Conservation (phyloP, 2,888 invertebrate genomes). For the Torymus tubicola region DNA sequence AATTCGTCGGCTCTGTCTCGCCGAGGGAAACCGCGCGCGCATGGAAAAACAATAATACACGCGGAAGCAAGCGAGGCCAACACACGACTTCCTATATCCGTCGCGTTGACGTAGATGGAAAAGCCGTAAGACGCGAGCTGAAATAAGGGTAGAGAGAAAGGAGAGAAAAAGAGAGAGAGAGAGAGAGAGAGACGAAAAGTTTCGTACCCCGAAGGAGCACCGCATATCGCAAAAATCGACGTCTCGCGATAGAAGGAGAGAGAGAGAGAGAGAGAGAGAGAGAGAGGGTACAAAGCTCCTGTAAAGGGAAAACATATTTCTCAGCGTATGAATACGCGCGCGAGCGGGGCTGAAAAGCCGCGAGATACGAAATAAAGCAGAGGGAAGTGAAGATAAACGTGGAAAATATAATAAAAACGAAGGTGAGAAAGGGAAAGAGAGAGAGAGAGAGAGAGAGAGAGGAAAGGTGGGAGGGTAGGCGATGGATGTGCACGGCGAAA, state of each 20-base stretch:
- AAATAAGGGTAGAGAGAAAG: constrained; percentile 1
- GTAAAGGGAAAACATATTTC: constrained; percentile 38
- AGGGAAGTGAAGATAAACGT: constrained; percentile 43
- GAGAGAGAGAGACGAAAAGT: neutral
- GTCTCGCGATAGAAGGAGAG: neutral
- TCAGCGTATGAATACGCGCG: neutral
- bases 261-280: constrained; percentile 8
- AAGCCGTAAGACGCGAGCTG: constrained; percentile 17
- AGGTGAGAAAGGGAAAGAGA: neutral
- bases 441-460: constrained; percentile 8
- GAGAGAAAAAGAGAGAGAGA: neutral
- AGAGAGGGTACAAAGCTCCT: constrained; percentile 21
- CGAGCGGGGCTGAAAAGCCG: neutral
- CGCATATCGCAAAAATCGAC: too few relatives aligned
- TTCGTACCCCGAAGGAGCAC: too few relatives aligned
- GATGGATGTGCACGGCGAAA: neutral
- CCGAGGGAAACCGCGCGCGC: neutral
- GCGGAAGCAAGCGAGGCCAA: constrained; percentile 10
- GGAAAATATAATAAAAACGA: constrained; percentile 37
- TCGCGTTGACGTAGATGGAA: constrained; percentile 6
- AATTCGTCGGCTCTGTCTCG: too few relatives aligned
- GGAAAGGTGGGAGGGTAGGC: constrained; percentile 43
- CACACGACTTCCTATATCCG: constrained; percentile 15
- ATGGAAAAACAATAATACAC: constrained; percentile 38
- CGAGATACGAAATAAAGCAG: constrained; percentile 34